These are phyloP conservation scores for Xylocopa sonorina DNA, from an alignment of 1,140 invertebrate species.

Conservation along the genomic window DNA sequence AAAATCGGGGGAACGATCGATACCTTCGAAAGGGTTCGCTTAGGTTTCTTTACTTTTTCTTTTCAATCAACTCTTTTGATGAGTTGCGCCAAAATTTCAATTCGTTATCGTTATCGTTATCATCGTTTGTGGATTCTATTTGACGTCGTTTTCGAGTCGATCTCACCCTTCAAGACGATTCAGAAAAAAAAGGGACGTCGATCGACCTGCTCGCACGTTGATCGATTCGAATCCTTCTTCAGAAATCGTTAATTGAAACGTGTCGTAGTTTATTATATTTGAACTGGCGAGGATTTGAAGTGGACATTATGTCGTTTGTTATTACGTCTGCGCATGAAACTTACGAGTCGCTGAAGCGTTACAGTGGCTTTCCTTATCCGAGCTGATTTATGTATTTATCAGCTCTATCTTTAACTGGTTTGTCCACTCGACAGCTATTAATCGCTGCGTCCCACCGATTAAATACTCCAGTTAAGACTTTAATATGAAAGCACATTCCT, in stretches of 20 bases:
- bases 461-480: neutral
- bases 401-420: slow-evolving; percentile 15
- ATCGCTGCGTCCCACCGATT: slow-evolving; percentile 22
- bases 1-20: neutral
- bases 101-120: too few relatives aligned
- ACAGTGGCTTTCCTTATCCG: slow-evolving; percentile 18
- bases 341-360: neutral
- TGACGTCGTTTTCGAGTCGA: too few relatives aligned
- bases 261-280: too few relatives aligned
- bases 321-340: neutral
- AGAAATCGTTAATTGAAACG: neutral
- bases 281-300: neutral
- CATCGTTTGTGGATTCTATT: too few relatives aligned
- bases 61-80: too few relatives aligned
- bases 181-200: neutral
- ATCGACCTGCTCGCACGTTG: too few relatives aligned
- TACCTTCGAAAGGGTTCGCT: neutral
- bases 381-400: slow-evolving; percentile 28
- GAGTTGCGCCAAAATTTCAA: too few relatives aligned
- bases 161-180: too few relatives aligned
- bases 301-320: slow-evolving; percentile 3
- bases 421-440: slow-evolving; percentile 18
- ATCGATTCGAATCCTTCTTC: too few relatives aligned
- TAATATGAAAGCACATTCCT: neutral
- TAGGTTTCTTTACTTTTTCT: too few relatives aligned